Conservation (phyloP, 2,797 vertebrate genomes). For the Caiman crocodilus region DNA sequence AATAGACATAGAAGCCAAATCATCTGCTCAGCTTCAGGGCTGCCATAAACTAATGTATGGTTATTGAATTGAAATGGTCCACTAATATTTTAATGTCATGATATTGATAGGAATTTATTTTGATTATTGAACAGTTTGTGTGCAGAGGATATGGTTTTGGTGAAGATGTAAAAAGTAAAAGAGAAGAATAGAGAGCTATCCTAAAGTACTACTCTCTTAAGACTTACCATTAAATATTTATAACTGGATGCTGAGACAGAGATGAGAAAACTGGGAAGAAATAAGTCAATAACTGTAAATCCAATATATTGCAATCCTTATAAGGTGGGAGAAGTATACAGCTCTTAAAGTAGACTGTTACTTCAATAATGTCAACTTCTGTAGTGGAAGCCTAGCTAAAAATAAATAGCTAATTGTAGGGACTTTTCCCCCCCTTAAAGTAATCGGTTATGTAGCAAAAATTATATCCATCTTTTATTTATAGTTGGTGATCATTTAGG, state of each 20-base stretch:
- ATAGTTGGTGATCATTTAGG: not conserved
- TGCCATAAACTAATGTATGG: not conserved
- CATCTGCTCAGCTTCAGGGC: not conserved
- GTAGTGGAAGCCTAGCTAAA: slow-evolving; percentile 9
- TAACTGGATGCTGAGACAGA: not conserved
- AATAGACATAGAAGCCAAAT: rapidly evolving
- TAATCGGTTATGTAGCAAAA: not conserved
- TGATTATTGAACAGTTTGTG: not conserved
- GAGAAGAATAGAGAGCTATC: not conserved
- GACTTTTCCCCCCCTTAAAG: not conserved
- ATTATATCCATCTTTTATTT: not conserved
- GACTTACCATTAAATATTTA: not conserved
- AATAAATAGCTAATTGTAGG: not conserved
- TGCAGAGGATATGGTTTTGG: not conserved
- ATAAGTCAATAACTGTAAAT: not conserved
- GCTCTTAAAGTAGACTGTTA: not conserved
- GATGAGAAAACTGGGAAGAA: not conserved
- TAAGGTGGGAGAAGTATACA: not conserved
- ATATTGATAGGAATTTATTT: not conserved
- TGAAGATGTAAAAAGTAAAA: not conserved
- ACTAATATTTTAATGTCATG: not conserved
- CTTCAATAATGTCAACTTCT: not conserved
- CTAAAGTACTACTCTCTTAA: not conserved
- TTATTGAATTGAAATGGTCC: not conserved
- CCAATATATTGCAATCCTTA: not conserved